Evolutionary conservation across 2,797 vertebrate genomes (phyloP).

Genomic region (Denticeps clupeoides): DNA sequence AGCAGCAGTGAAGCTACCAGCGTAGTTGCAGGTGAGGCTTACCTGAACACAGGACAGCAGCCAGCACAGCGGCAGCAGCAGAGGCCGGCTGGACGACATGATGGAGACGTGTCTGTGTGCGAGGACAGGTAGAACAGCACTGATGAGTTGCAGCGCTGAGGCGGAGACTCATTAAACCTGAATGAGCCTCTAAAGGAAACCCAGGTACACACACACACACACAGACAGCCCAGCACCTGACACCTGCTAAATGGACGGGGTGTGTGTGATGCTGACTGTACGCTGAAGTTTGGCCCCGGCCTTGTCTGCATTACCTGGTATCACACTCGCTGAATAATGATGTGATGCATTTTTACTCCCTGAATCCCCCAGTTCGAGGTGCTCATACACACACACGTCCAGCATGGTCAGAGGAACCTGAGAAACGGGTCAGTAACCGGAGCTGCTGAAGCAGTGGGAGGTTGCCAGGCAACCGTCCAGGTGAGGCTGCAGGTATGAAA

Average conservation of each 20-base stretch:
- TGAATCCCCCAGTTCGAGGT: background rate
- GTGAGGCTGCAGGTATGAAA: constrained; percentile 64
- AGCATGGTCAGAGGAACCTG: constrained; percentile 6
- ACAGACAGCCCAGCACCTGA: constrained; percentile 66
- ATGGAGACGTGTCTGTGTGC: background rate
- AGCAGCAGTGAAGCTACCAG: background rate
- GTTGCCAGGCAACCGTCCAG: constrained; percentile 67
- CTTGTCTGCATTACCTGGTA: too few relatives aligned
- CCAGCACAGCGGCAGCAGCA: constrained; percentile 54
- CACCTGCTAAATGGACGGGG: constrained; percentile 42
- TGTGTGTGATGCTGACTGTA: background rate
- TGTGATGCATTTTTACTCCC: too few relatives aligned
- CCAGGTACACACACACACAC: constrained; percentile 37
- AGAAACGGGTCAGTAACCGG: constrained; percentile 72
- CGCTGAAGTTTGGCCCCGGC: too few relatives aligned
- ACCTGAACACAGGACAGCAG: constrained; percentile 69
- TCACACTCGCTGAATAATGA: too few relatives aligned
- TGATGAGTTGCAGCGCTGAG: constrained; percentile 3
- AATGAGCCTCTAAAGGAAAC: constrained; percentile 12
- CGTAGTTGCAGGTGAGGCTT: constrained; percentile 33
- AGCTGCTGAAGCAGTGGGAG: constrained; percentile 56
- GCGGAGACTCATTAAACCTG: constrained; percentile 21
- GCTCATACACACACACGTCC: background rate
- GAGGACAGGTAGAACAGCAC: background rate
- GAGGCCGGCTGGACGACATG: constrained; percentile 32